Evolutionary conservation across 2,113 vertebrate genomes (phyloP).

Genomic region (Bubo blakistoni): DNA sequence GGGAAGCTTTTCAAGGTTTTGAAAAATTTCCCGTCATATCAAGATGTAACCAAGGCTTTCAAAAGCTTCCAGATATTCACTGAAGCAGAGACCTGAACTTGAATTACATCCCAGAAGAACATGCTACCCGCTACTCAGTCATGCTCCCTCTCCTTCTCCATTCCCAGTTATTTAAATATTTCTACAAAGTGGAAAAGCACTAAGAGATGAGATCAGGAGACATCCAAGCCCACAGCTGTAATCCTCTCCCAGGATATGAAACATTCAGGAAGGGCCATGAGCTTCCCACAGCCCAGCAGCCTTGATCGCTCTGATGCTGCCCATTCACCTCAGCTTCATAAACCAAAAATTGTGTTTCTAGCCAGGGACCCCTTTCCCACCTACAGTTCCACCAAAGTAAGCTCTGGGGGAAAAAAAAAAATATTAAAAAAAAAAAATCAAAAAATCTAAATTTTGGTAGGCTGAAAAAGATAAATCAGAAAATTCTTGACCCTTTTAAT

Average conservation of each 20-base stretch:
- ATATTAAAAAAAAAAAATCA: no score
- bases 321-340: neutral
- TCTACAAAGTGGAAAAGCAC: neutral
- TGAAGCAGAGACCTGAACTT: conserved; percentile 4
- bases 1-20: conserved; percentile 21
- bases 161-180: neutral
- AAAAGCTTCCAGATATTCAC: conserved; percentile 27
- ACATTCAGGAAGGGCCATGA: neutral
- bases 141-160: neutral
- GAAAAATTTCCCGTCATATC: conserved; percentile 14
- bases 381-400: neutral
- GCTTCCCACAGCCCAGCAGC: neutral
- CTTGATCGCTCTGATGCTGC: neutral
- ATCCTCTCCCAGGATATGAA: neutral
- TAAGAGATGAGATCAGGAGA: neutral
- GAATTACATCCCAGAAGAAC: conserved; percentile 18
- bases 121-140: neutral
- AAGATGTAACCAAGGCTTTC: conserved; percentile 20
- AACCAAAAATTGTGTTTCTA: neutral
- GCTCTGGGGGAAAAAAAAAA: neutral
- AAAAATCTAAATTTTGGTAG: neutral
- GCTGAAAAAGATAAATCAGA: neutral
- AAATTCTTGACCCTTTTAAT: neutral
- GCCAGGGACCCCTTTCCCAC: neutral
- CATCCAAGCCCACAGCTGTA: neutral